These are phyloP conservation scores for Pygocentrus nattereri DNA, from an alignment of 2,797 vertebrate genomes.

Conservation along the genomic window DNA sequence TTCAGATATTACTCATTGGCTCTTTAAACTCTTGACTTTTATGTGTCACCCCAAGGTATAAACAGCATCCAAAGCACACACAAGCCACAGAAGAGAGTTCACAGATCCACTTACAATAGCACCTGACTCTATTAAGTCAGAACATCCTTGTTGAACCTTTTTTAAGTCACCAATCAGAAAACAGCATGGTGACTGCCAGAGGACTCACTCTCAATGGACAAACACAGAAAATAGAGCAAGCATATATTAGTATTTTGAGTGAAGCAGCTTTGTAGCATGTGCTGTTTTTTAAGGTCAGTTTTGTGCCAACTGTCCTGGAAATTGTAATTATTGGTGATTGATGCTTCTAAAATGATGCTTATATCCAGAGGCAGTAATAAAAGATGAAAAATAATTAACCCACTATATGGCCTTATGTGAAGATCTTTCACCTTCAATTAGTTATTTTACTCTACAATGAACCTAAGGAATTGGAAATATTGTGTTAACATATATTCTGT, in stretches of 20 bases:
- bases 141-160: background rate
- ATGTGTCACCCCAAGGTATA: slow-evolving; percentile 8
- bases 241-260: background rate
- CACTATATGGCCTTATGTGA: too few species aligned
- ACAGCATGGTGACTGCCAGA: background rate
- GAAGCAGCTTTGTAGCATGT: background rate
- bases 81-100: background rate
- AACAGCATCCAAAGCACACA: background rate
- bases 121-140: background rate
- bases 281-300: too few species aligned
- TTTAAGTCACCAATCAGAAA: background rate
- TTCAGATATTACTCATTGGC: background rate
- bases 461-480: too few species aligned
- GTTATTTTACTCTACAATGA: too few species aligned
- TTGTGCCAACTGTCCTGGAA: too few species aligned
- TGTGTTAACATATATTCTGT: too few species aligned
- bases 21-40: slow-evolving; percentile 16
- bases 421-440: too few species aligned
- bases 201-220: background rate
- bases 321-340: too few species aligned
- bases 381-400: too few species aligned
- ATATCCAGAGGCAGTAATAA: too few species aligned
- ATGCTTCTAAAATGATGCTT: too few species aligned
- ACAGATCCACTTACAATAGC: background rate
- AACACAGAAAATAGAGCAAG: background rate